Evolutionary conservation across 2,113 vertebrate genomes (phyloP).

Genomic region (Hiodon tergisus): DNA sequence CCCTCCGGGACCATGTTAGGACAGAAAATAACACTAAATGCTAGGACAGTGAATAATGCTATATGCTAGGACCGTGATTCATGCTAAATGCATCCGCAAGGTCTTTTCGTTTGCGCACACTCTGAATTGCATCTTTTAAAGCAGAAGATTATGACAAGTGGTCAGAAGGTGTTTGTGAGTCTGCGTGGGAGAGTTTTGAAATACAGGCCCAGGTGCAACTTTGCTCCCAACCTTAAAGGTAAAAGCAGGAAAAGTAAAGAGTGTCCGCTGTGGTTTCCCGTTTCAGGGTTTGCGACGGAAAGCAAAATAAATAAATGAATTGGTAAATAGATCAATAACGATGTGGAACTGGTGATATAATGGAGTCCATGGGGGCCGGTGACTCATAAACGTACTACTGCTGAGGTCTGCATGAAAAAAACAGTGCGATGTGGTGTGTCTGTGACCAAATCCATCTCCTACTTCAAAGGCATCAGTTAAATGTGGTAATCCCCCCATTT

Average conservation of each 20-base stretch:
- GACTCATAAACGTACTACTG: slow-evolving; percentile 25
- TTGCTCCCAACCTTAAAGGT: no score
- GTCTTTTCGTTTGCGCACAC: no score
- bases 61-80: neutral
- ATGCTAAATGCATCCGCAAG: no score
- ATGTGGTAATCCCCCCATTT: slow-evolving; percentile 34
- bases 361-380: slow-evolving; percentile 28
- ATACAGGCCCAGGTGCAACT: no score
- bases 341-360: slow-evolving; percentile 6
- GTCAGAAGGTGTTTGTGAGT: no score
- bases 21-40: neutral
- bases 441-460: slow-evolving; percentile 41
- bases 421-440: slow-evolving; percentile 23
- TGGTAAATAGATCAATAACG: neutral
- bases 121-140: no score
- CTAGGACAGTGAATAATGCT: neutral
- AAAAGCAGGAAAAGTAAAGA: neutral
- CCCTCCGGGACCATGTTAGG: neutral
- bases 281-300: neutral
- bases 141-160: no score
- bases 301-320: neutral
- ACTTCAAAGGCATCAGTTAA: slow-evolving; percentile 42
- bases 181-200: no score
- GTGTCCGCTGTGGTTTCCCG: neutral
- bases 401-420: slow-evolving; percentile 17